phyloP scores from a whole-genome alignment of 2,113 vertebrate species.

The Tachuris rubrigastra region DNA sequence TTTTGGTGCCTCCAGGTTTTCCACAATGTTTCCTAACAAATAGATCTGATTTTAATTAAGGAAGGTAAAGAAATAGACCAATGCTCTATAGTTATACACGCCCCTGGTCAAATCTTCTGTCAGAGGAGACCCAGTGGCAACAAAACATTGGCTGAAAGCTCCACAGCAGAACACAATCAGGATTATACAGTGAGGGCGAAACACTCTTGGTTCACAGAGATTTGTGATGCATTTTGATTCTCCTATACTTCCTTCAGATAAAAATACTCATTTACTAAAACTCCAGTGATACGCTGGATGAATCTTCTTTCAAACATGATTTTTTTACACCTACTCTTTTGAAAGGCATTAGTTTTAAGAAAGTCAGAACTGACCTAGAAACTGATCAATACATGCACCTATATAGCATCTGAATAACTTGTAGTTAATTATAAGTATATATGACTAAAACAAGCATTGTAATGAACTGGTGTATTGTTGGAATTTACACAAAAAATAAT shows the following conservation, averaged over 20 bases:
- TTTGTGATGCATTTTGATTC: not conserved
- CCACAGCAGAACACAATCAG: not conserved
- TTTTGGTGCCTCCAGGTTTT: not conserved
- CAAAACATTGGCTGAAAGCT: not conserved
- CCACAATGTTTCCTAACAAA: not conserved
- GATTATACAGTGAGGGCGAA: rapidly evolving
- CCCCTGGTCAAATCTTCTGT: not conserved
- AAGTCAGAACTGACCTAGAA: not conserved
- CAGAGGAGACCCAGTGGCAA: not conserved
- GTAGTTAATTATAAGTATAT: not conserved
- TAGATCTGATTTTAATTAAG: not conserved
- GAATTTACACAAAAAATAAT: not conserved
- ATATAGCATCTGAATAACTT: not conserved
- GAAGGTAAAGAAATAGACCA: not conserved
- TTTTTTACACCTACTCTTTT: not conserved
- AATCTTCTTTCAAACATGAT: not conserved
- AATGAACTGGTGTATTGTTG: not conserved
- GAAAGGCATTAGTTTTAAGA: not conserved
- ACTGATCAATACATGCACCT: not conserved
- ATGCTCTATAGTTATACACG: not conserved
- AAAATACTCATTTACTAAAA: not conserved
- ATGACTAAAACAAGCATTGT: not conserved
- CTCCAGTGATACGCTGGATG: not conserved
- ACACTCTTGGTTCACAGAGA: not conserved
- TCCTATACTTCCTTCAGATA: not conserved